Evolutionary conservation across 2,888 invertebrate species (phyloP), one percentile per base, ranked within the genome.

Genomic region (Sinotaia quadrata): DNA sequence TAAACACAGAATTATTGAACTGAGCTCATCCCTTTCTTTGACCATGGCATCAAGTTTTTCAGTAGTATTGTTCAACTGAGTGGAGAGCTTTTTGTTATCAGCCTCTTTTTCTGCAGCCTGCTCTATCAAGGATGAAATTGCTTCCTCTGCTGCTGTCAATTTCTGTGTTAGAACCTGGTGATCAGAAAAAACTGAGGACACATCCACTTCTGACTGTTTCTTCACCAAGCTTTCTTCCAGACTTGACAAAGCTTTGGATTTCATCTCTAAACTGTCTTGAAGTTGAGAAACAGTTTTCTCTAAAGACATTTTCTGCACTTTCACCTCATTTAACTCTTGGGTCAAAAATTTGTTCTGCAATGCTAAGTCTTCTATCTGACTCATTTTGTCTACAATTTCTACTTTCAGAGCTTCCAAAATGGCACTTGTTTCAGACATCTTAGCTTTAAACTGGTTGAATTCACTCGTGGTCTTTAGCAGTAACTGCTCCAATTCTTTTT

Each of bases 401-500:
- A 68, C 56, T 24, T 65, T 47, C 33, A 68, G 47, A 47, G 47
- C 47, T 24, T 47, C 4, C 21, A n/a, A 24, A 7, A 62, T 67
- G 33, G 37, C 49, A 29, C 18, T 36, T 2, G 58, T 54, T 18
- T n/a, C 49, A 12, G 63, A 61, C 34, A 18, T 52, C 33, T 62
- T 57, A 37, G 52, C 59, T 41, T 49, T 54, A 15, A 57, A 10
- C 18, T 51, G 15, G 36, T 54, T 34, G n/a, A 44, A 18, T 15
- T 60, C 67, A 12, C 54, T 62, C 31, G 52, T 33, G 27, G 69
- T 7, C 37, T 69, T 54, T 27, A 63, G 56, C n/a, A 65, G 29
- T 27, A 51, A 24, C 34, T 37, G 31, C 54, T 57, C 36, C 41
- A 63, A 24, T 54, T 67, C 49, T 1, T 63, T 59, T 44, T 57